These are phyloP conservation scores for Thryonomys swinderianus DNA, from an alignment of 2,113 vertebrate genomes.

Conservation along the genomic window DNA sequence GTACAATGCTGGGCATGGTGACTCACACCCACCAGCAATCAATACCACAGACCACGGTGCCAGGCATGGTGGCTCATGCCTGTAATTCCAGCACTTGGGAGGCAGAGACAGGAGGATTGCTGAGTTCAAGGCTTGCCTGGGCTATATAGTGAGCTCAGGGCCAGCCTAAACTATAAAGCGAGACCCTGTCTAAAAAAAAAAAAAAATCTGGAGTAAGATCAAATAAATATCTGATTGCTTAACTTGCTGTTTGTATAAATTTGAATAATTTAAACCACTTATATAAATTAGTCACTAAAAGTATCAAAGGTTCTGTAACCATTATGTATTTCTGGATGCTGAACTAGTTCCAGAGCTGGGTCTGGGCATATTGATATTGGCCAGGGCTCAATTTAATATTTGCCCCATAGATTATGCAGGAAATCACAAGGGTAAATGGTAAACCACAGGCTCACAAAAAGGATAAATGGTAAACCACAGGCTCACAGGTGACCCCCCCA, in stretches of 20 bases:
- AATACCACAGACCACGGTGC: no score
- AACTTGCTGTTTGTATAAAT: not conserved
- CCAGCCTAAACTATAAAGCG: no score
- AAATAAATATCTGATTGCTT: not conserved
- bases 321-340: not conserved
- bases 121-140: no score
- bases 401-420: rapidly evolving
- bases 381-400: not conserved
- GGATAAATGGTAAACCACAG: not conserved
- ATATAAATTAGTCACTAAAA: not conserved
- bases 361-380: not conserved
- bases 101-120: no score
- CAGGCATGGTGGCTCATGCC: no score
- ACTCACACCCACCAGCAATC: no score
- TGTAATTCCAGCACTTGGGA: no score
- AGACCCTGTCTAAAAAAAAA: no score
- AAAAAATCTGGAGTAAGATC: not conserved
- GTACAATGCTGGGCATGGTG: no score
- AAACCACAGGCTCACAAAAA: not conserved
- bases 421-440: not conserved
- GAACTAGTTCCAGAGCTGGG: not conserved
- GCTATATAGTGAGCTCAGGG: no score
- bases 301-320: not conserved
- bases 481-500: not conserved
- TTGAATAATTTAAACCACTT: slow-evolving; percentile 1